Evolutionary conservation across 2,888 invertebrate genomes (phyloP), one percentile per base, ranked within the genome.

Genomic region (Meandrusa payeni): DNA sequence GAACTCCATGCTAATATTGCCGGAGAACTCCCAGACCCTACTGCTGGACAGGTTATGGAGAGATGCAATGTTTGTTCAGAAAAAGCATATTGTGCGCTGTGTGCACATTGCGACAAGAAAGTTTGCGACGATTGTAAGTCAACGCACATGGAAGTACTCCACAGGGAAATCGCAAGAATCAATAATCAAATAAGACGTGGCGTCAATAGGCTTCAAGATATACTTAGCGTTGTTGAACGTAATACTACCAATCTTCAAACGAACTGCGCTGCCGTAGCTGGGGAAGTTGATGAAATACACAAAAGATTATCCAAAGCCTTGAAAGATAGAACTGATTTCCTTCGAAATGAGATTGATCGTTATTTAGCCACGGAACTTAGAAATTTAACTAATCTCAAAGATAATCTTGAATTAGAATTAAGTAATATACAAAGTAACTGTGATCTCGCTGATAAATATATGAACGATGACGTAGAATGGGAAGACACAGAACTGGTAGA

Each of bases 61-160:
- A 89, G 97, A 59, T 97, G 97, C 78, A 95, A 95, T 66, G 96
- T 97, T 31, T 96, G 97, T 85, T 96, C 96, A 41, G 95, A 97
- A 81, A 95, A 98, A 80, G 93, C 96, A 44, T 95, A 96, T 70
- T 93, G 96, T 61, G 92, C 92, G 43, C 89, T 92, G 33, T 99
- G 99, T 79, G 93, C 95, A 13, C 99, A 99, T 80, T 99, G 99
- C 85, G 97, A 98, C 68, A 97, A 98, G 72, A 96, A 97, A 86
- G 94, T 98, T 51, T 99, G 99, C 80, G 93, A 95, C 57, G 97
- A 97, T 69, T 99, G 99, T 86, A 97, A 97, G 78, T 93, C 94
- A 44, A 96, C 97, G 6, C 98, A 99, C 77, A 95, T 97, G 93
- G 98, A 98, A 74, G 97, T 98, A 54, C 88, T 98, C 46, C 92